phyloP scores from a whole-genome alignment of 2,888 invertebrate genomes.

The Idaea dimidiata region DNA sequence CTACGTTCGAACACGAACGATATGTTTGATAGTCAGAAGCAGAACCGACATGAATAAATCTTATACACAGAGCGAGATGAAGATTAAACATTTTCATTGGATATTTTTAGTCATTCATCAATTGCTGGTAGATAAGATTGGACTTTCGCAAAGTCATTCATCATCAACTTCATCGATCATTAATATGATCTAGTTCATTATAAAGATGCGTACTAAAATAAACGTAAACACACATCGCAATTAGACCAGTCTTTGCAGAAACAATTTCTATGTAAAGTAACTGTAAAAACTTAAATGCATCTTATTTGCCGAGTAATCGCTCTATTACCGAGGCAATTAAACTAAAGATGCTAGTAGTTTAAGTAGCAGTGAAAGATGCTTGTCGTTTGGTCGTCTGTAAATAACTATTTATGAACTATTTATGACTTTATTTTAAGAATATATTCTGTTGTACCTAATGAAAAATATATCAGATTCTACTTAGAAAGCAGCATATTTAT shows the following conservation, averaged over 20 bases:
- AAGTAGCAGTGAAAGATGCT: background rate
- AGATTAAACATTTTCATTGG: background rate
- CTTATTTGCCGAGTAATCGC: background rate
- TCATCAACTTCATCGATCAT: background rate
- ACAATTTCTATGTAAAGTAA: background rate
- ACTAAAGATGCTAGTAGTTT: background rate
- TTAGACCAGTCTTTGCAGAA: background rate
- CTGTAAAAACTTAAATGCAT: background rate
- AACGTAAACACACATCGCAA: background rate
- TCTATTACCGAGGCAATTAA: background rate
- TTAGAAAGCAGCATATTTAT: no score
- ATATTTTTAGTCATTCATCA: background rate
- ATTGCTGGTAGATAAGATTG: background rate
- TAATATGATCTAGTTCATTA: background rate
- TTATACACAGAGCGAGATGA: background rate
- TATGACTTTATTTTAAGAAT: background rate
- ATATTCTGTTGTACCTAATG: no score
- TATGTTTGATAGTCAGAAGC: background rate
- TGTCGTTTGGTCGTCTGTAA: background rate
- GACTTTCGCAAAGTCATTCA: background rate
- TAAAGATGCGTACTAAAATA: background rate
- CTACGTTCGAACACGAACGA: background rate
- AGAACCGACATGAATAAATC: background rate
- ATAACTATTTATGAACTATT: background rate
- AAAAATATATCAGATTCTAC: no score